Evolutionary conservation across 2,888 invertebrate genomes (phyloP).

Genomic region (Ennomos erosarius): DNA sequence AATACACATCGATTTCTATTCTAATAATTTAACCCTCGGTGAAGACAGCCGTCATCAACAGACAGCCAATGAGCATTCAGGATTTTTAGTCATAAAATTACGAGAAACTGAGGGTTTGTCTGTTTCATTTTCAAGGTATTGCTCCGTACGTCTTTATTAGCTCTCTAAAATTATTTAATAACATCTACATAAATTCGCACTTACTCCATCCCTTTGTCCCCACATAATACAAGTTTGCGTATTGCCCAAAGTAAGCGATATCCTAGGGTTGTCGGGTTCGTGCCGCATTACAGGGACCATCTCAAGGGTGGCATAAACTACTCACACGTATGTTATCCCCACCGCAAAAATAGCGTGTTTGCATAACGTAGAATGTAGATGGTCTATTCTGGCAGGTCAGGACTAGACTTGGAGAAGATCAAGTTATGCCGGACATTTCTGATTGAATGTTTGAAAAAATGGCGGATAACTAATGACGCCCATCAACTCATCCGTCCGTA

Average conservation of each 20-base stretch:
- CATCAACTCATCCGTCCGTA: no score
- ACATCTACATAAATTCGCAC: slow-evolving; percentile 39
- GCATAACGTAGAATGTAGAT: slow-evolving; percentile 36
- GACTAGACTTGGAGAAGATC: slow-evolving; percentile 1
- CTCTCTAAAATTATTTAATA: neutral
- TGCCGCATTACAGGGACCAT: slow-evolving; percentile 38
- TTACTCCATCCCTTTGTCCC: slow-evolving; percentile 23
- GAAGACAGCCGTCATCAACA: no score
- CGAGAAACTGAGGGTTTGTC: no score
- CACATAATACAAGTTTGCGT: slow-evolving; percentile 29
- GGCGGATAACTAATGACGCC: no score
- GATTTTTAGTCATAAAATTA: no score
- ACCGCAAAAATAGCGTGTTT: slow-evolving; percentile 42
- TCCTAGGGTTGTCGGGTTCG: slow-evolving; percentile 29
- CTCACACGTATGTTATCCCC: slow-evolving; percentile 36
- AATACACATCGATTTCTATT: no score
- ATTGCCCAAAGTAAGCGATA: slow-evolving; percentile 38
- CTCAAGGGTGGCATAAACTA: slow-evolving; percentile 40
- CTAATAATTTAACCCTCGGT: no score
- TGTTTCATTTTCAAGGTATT: no score
- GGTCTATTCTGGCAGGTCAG: slow-evolving; percentile 3
- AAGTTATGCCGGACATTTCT: slow-evolving; percentile 1
- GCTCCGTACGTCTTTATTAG: neutral
- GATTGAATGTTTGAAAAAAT: no score
- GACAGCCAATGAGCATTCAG: no score